Evolutionary conservation across 2,888 invertebrate genomes (phyloP).

Genomic region (Amorpha juglandis): DNA sequence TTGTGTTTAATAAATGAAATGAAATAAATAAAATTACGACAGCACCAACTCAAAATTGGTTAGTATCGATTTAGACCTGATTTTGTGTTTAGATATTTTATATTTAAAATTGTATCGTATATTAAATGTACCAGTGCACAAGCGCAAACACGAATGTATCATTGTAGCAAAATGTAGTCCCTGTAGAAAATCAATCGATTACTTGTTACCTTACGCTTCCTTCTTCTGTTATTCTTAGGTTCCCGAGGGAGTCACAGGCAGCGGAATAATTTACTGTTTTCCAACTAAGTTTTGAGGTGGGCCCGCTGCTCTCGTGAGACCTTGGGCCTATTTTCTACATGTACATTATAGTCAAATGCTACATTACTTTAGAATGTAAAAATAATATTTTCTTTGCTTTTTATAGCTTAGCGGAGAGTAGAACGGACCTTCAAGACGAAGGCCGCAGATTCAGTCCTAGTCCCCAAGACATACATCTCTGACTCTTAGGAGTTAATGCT

Average conservation of each 20-base stretch:
- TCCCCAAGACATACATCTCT: no score
- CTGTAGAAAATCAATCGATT: slow-evolving; percentile 53
- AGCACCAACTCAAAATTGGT: no score
- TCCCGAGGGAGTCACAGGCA: slow-evolving; percentile 52
- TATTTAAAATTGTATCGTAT: no score
- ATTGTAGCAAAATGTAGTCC: slow-evolving; percentile 23
- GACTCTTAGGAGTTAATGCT: no score
- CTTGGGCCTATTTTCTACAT: slow-evolving; percentile 53
- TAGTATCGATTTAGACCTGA: no score
- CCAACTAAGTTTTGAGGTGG: slow-evolving; percentile 71
- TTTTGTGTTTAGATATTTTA: no score
- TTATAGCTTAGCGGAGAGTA: no score
- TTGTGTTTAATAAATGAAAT: no score
- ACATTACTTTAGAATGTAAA: slow-evolving; percentile 46
- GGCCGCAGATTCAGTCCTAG: no score
- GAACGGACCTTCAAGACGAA: no score
- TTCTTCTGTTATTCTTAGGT: slow-evolving; percentile 67
- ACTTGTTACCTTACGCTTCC: slow-evolving; percentile 47
- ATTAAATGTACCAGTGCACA: no score
- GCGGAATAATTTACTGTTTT: slow-evolving; percentile 74
- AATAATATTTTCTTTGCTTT: slow-evolving; percentile 29
- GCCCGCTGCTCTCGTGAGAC: slow-evolving; percentile 51
- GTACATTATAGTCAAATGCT: slow-evolving; percentile 53
- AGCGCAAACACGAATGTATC: not conserved
- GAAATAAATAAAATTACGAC: no score